phyloP scores from a whole-genome alignment of 2,888 invertebrate genomes.

The Drosophila algonquin region DNA sequence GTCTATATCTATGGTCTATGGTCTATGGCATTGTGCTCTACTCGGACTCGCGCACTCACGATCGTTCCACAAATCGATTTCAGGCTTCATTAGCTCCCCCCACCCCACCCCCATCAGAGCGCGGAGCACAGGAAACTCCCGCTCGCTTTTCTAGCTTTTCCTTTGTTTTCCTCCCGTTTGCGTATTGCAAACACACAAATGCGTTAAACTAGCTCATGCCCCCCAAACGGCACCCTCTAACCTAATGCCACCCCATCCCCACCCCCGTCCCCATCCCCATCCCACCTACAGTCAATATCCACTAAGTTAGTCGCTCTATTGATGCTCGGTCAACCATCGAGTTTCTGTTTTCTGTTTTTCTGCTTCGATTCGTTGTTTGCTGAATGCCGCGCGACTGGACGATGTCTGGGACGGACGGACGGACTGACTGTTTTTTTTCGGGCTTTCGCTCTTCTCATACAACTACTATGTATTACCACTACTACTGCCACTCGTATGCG shows the following conservation, averaged over 20 bases:
- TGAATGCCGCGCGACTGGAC: constrained; percentile 38
- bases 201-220: constrained; percentile 57
- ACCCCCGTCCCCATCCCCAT: neutral
- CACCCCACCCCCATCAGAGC: constrained; percentile 37
- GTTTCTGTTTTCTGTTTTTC: constrained; percentile 35
- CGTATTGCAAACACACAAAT: constrained; percentile 65
- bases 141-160: constrained; percentile 58
- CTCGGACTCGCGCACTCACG: constrained; percentile 6
- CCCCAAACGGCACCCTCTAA: neutral
- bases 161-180: constrained; percentile 43
- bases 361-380: constrained; percentile 41
- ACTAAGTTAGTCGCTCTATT: constrained; percentile 53
- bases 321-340: constrained; percentile 74
- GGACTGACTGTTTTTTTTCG: constrained; percentile 22
- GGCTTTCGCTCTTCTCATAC: constrained; percentile 26
- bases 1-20: no score
- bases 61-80: constrained; percentile 73
- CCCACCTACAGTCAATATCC: constrained; percentile 29
- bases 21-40: constrained; percentile 6
- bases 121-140: constrained; percentile 72
- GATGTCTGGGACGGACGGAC: constrained; percentile 19
- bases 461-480: no score
- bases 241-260: neutral
- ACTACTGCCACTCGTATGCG: constrained; percentile 2
- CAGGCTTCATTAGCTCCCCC: constrained; percentile 77